These are phyloP conservation scores for Prosapia bicincta DNA, from an alignment of 2,888 invertebrate species.

Conservation along the genomic window DNA sequence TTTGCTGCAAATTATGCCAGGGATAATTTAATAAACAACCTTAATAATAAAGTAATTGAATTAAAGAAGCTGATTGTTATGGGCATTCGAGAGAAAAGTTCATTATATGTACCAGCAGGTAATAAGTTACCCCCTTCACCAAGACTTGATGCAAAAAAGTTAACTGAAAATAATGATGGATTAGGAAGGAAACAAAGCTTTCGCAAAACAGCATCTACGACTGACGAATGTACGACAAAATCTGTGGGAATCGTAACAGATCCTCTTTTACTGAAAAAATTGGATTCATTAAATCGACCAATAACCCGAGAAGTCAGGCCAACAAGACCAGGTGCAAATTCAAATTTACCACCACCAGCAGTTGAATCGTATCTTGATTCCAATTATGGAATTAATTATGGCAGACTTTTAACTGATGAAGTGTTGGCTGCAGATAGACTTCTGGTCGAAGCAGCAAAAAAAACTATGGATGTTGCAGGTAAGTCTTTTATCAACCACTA, in stretches of 20 bases:
- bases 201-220: constrained; percentile 54
- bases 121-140: constrained; percentile 41
- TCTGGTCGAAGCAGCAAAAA: constrained; percentile 78
- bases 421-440: constrained; percentile 79
- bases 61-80: constrained; percentile 63
- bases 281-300: constrained; percentile 57
- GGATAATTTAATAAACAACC: constrained; percentile 78
- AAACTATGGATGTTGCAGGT: constrained; percentile 62
- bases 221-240: constrained; percentile 54
- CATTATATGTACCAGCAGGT: constrained; percentile 21
- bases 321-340: constrained; percentile 46
- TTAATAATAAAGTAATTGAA: constrained; percentile 72
- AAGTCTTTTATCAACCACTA: no score
- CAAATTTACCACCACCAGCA: constrained; percentile 50
- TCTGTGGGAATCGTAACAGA: constrained; percentile 61
- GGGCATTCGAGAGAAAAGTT: constrained; percentile 46
- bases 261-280: constrained; percentile 60
- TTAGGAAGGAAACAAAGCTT: constrained; percentile 63
- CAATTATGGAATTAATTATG: constrained; percentile 73
- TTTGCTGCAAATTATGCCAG: constrained; percentile 91
- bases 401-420: constrained; percentile 79
- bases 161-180: constrained; percentile 34
- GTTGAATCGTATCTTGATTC: constrained; percentile 57
- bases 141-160: constrained; percentile 29
- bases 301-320: constrained; percentile 61